Base-by-base conservation (phyloP, 1,140 invertebrate species). In the Coptotermes formosanus region DNA sequence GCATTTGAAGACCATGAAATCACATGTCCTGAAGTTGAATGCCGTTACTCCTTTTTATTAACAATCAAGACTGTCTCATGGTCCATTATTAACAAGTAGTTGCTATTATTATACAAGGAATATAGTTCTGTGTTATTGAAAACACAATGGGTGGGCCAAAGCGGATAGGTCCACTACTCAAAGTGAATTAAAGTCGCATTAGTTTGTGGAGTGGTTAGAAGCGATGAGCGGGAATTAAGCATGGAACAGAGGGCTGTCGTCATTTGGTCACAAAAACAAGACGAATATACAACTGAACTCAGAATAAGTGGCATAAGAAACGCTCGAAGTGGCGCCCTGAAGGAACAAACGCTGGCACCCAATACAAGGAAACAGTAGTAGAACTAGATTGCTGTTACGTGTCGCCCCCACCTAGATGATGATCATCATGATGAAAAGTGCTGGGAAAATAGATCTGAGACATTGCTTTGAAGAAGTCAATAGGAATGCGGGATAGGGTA, bases 161-260 rank as follows among this genome's bases (percentile, higher is more conserved):
- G 52, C 64, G 64, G 7, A 30, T 25, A 25, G 64, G 64, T 25
- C 64, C 64, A 12, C 14, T 55, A 83, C 44, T n/a, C 44, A 84
- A 84, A 84, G 83, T 84, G 45, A 84, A 84, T 84, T 84, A 84
- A 84, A 84, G 83, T 84, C 83, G 83, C 83, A 84, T 84, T 84
- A 84, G 83, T 84, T 84, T 84, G 32, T 52, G n/a, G 83, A 52
- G n/a, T n/a, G 64, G 14, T 55, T 55, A 55, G 52, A 55, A 0
- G 52, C 52, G 52, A 55, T 55, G 52, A 55, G 52, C 52, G 14
- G 52, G 19, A 16, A 55, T 55, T 55, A 55, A 16, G 52, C 52
- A 55, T 55, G 64, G 25, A 11, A 30, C 6, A 25, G 11, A 30
- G 64, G 64, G n/a, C n/a, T 75, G 64, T 75, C 64, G 64, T 75